Percentiles rank a stretch among this genome's conserved stretches.
Evolutionary conservation across 2,888 invertebrate genomes (phyloP).

Genomic region (Furcula furcula): DNA sequence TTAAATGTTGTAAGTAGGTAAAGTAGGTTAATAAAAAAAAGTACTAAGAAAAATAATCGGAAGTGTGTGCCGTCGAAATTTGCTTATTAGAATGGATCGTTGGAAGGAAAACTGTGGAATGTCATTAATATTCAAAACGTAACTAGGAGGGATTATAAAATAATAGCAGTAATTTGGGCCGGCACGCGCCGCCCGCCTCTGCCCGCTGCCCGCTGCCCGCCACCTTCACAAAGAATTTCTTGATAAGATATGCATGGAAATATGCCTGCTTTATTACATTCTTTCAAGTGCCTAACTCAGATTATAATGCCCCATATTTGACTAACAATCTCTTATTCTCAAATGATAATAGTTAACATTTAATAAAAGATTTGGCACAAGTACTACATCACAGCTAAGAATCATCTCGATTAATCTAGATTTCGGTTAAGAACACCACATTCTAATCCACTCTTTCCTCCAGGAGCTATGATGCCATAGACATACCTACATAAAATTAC

Average conservation of each 20-base stretch:
- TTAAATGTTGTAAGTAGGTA: too few species aligned
- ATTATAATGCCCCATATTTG: constrained; percentile 40
- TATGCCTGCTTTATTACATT: constrained; percentile 78
- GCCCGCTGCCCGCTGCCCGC: constrained; percentile 31
- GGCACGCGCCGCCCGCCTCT: constrained; percentile 54
- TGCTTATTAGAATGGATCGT: constrained; percentile 60
- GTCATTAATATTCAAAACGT: constrained; percentile 80
- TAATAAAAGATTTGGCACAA: too few species aligned
- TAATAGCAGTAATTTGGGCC: constrained; percentile 80
- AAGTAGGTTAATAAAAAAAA: neutral
- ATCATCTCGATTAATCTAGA: too few species aligned
- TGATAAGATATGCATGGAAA: constrained; percentile 78
- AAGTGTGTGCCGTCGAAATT: constrained; percentile 63
- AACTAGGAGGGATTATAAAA: constrained; percentile 80
- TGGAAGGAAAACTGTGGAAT: constrained; percentile 68
- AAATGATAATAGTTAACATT: too few species aligned
- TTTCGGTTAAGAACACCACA: too few species aligned
- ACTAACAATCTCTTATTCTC: too few species aligned
- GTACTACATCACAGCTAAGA: too few species aligned
- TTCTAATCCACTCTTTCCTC: too few species aligned
- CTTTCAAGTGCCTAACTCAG: constrained; percentile 55
- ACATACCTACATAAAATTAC: too few species aligned
- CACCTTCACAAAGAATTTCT: constrained; percentile 62
- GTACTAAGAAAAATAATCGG: constrained; percentile 26
- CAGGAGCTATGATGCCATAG: too few species aligned